phyloP scores from a whole-genome alignment of 2,888 invertebrate species.

The Melitaea athalia region DNA sequence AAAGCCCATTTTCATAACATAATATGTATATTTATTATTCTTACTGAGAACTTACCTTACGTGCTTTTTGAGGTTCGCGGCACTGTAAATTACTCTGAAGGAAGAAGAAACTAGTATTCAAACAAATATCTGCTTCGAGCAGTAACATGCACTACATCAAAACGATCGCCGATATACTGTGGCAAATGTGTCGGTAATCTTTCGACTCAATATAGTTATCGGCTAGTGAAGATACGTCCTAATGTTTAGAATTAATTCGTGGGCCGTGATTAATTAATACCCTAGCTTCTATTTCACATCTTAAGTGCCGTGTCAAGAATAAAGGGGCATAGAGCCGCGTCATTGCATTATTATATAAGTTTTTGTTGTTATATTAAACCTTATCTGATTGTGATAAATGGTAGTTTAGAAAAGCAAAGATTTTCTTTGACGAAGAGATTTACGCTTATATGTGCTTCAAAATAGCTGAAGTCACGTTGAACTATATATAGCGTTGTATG shows the following conservation, averaged over 20 bases:
- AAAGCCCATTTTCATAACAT: too few species aligned
- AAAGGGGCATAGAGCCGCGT: not conserved
- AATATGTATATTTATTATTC: too few species aligned
- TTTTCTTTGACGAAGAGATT: slow-evolving; percentile 2
- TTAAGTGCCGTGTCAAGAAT: slow-evolving; percentile 9
- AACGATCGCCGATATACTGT: too few species aligned
- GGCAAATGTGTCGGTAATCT: too few species aligned
- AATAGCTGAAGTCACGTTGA: not conserved
- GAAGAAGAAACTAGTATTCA: too few species aligned
- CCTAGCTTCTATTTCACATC: slow-evolving; percentile 10
- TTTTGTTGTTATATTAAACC: slow-evolving; percentile 1
- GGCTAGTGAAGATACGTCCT: not conserved
- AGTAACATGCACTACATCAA: too few species aligned
- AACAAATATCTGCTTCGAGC: too few species aligned
- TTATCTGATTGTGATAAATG: not conserved
- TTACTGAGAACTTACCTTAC: too few species aligned
- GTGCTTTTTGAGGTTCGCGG: too few species aligned
- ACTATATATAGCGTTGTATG: not conserved
- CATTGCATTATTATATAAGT: not conserved
- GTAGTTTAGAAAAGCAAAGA: not conserved
- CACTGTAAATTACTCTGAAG: too few species aligned
- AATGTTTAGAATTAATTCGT: slow-evolving; percentile 7
- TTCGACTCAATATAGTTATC: not conserved
- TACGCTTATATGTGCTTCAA: not conserved
- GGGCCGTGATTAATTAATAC: slow-evolving; percentile 12